phyloP scores from a whole-genome alignment of 2,113 vertebrate genomes.

The Oncorhynchus gorbuscha region DNA sequence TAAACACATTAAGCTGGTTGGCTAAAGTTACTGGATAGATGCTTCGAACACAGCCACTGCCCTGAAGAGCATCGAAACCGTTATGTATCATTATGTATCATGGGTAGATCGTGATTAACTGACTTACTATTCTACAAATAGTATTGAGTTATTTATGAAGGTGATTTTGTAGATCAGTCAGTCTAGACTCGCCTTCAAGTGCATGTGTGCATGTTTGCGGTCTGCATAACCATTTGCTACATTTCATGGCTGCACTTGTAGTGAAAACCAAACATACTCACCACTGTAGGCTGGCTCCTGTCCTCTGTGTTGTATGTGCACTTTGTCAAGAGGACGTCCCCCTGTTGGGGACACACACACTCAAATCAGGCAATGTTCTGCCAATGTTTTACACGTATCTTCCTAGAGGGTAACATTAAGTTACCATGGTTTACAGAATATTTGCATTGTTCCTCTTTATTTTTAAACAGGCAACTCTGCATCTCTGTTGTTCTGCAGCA shows the following conservation, averaged over 20 bases:
- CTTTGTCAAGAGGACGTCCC: constrained; percentile 86
- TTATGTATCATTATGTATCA: no score
- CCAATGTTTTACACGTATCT: neutral
- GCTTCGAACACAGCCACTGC: no score
- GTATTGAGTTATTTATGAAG: no score
- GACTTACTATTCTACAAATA: no score
- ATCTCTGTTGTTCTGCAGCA: neutral
- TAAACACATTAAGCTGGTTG: no score
- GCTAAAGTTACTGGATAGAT: no score
- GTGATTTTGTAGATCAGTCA: no score
- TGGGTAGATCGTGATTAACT: no score
- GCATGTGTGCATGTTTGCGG: neutral
- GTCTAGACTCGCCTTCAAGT: neutral
- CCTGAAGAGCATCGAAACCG: no score
- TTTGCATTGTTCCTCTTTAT: neutral
- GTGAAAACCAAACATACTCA: constrained; percentile 59
- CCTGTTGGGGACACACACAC: constrained; percentile 70
- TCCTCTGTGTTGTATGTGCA: constrained; percentile 88
- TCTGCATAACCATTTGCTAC: neutral
- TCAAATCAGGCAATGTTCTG: neutral
- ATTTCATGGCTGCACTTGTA: neutral
- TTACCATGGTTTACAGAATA: neutral
- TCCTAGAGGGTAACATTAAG: neutral
- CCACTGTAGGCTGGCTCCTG: constrained; percentile 81
- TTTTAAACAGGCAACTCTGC: neutral